phyloP scores from a whole-genome alignment of 2,797 vertebrate species.

The Enteromius unitaeniatus region DNA sequence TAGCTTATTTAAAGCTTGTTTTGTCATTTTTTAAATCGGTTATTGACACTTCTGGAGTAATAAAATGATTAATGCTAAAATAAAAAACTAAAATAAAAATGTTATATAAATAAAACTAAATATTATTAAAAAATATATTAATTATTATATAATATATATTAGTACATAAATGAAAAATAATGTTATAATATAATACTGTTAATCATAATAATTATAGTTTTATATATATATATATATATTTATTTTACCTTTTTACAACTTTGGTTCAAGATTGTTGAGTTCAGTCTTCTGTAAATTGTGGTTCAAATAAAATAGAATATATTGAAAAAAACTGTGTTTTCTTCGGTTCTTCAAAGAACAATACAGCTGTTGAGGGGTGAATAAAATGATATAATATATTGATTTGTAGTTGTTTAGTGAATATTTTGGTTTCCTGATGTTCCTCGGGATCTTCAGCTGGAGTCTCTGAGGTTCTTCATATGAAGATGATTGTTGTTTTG shows the following conservation, averaged over 20 bases:
- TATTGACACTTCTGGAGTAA: background rate
- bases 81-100: background rate
- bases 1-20: background rate
- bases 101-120: too few species aligned
- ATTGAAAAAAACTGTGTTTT: background rate
- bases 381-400: background rate
- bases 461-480: background rate
- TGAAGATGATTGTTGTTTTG: background rate
- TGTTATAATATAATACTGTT: too few species aligned
- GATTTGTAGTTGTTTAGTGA: background rate
- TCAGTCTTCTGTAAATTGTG: background rate
- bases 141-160: too few species aligned
- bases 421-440: background rate
- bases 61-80: background rate
- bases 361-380: background rate
- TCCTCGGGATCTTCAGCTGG: background rate
- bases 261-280: background rate
- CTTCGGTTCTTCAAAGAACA: background rate
- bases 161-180: too few species aligned
- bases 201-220: too few species aligned
- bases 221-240: too few species aligned
- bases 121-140: too few species aligned
- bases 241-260: too few species aligned
- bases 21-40: background rate
- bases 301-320: background rate